phyloP scores from a whole-genome alignment of 2,797 vertebrate species.

The Crocodylus rhombifer region DNA sequence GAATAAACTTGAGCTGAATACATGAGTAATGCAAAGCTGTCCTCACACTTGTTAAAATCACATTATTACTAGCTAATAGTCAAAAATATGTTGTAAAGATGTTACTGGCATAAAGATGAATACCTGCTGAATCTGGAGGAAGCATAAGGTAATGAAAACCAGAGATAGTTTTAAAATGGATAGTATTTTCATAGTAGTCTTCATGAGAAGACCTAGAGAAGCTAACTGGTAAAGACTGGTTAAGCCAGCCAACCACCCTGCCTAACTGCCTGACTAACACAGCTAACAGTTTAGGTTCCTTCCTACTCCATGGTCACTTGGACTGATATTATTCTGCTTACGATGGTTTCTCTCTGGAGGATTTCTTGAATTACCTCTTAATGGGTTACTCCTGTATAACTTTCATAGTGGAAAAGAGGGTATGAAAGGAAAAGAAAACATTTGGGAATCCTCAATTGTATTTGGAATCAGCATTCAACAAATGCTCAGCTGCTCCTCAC shows the following conservation, averaged over 20 bases:
- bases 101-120: not conserved
- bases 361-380: not conserved
- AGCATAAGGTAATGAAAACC: accelerated
- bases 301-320: not conserved
- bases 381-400: not conserved
- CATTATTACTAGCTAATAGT: not conserved
- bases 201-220: not conserved
- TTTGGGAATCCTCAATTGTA: not conserved
- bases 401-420: not conserved
- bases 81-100: not conserved
- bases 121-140: not conserved
- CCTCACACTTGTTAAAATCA: not conserved
- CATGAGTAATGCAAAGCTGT: not conserved
- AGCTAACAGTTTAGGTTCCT: not conserved
- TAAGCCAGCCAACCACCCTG: too few species aligned
- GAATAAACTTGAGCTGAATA: not conserved
- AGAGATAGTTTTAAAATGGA: not conserved
- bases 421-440: not conserved
- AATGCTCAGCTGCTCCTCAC: not conserved
- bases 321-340: not conserved
- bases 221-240: not conserved
- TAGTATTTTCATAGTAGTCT: not conserved
- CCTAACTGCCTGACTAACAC: not conserved
- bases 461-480: not conserved
- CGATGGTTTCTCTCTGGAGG: not conserved